Evolutionary conservation across 2,113 vertebrate genomes (phyloP).

Genomic region (Elanus axillaris): DNA sequence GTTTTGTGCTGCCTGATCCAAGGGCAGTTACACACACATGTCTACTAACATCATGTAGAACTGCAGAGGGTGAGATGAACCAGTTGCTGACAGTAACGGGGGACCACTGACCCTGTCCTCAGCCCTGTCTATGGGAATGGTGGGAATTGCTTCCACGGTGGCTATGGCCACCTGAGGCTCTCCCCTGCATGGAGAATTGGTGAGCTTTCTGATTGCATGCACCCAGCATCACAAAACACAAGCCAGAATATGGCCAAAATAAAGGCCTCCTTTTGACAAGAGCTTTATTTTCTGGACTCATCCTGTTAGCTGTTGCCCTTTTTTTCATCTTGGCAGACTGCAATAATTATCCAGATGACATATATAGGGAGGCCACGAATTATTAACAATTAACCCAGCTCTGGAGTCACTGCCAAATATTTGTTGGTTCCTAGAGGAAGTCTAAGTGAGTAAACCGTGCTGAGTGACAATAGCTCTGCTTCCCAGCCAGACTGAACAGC

Average conservation of each 20-base stretch:
- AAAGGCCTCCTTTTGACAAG: background rate
- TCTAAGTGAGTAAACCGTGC: slow-evolving; percentile 56
- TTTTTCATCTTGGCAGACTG: background rate
- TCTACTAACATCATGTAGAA: background rate
- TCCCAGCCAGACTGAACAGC: slow-evolving; percentile 52
- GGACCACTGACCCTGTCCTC: background rate
- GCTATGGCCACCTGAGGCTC: accelerated
- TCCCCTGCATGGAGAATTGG: background rate
- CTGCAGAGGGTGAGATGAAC: background rate
- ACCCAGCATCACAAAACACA: background rate
- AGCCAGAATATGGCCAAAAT: background rate
- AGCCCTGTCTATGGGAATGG: background rate
- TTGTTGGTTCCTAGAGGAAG: slow-evolving; percentile 45
- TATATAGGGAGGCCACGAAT: background rate
- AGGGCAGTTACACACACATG: accelerated
- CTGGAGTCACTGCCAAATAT: slow-evolving; percentile 45
- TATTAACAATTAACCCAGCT: slow-evolving; percentile 52
- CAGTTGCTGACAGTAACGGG: background rate
- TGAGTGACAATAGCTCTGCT: slow-evolving; percentile 52
- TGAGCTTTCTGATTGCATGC: background rate
- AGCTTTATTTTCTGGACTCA: background rate
- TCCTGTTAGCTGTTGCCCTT: background rate
- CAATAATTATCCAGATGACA: slow-evolving; percentile 30
- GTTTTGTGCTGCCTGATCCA: background rate
- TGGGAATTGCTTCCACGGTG: background rate